Percentiles rank a stretch among this genome's conserved stretches.
Conservation (phyloP, 2,888 invertebrate genomes). For the Eupithecia abbreviata region DNA sequence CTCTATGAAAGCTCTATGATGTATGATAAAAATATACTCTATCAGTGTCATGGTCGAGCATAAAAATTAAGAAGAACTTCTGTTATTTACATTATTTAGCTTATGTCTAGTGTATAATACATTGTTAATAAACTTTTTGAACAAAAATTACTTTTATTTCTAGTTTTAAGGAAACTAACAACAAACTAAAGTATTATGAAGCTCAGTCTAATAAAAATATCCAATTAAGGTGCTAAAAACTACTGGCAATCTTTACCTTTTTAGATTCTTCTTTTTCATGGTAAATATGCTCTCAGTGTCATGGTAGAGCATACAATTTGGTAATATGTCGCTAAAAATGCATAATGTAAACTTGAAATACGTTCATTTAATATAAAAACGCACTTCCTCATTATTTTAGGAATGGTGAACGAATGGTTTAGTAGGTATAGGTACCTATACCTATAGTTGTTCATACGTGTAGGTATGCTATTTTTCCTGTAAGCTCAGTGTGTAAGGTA, state of each 20-base stretch:
- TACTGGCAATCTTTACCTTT: slow-evolving; percentile 9
- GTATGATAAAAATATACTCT: not conserved
- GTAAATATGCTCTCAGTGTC: no score
- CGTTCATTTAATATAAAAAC: not conserved
- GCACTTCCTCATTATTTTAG: not conserved
- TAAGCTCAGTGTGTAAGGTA: not conserved
- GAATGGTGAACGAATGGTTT: not conserved
- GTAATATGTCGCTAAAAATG: not conserved
- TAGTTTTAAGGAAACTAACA: slow-evolving; percentile 7
- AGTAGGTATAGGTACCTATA: not conserved
- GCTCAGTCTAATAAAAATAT: slow-evolving; percentile 11
- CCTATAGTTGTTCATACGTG: not conserved
- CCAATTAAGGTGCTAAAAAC: slow-evolving; percentile 10
- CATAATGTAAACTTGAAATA: not conserved
- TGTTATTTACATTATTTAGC: slow-evolving; percentile 3
- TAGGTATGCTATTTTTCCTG: slow-evolving; percentile 29
- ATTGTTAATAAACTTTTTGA: slow-evolving; percentile 23
- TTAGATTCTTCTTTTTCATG: no score
- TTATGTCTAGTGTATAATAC: slow-evolving; percentile 17
- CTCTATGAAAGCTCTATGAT: no score
- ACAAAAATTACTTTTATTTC: slow-evolving; percentile 19
- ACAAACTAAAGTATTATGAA: not conserved
- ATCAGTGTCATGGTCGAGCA: not conserved
- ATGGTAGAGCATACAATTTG: not conserved
- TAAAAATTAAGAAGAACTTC: not conserved